Percentiles rank a stretch among this genome's conserved stretches.
phyloP scores from a whole-genome alignment of 1,140 invertebrate genomes.

The roundworm (Caenorhabditis elegans) region WBcel235 BX284606.5:11185501-11186000 shows the following conservation, averaged over 20 bases:
- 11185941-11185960: neutral
- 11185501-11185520: neutral
- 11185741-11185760: no score
- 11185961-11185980: neutral
- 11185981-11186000: neutral
- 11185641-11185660: no score
- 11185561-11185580: neutral
- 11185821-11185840: neutral
- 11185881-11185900: neutral
- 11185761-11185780: no score
- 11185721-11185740: no score
- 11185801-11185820: neutral
- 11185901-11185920: neutral
- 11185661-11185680: no score
- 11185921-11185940: neutral
- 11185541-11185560: neutral
- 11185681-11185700: no score
- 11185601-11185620: neutral
- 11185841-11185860: neutral
- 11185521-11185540: neutral
- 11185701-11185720: no score
- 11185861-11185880: slow-evolving; percentile 6
- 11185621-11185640: neutral
- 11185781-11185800: neutral
- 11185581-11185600: neutral